Evolutionary conservation across 2,888 invertebrate species (phyloP).

Genomic region (Nemurella pictetii): DNA sequence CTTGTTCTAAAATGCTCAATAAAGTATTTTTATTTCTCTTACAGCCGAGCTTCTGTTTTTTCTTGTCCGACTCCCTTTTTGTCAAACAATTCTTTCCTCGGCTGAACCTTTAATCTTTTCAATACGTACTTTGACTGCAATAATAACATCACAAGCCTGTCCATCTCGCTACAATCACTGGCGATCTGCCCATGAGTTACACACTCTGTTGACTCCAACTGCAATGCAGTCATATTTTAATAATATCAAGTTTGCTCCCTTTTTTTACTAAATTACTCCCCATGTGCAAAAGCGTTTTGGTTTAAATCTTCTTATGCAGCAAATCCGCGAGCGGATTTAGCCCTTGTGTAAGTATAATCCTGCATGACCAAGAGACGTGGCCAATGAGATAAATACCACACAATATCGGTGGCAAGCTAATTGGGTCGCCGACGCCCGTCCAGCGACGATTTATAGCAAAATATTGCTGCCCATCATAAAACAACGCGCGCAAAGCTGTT

Average conservation of each 20-base stretch:
- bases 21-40: background rate
- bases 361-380: background rate
- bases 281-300: background rate
- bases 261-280: constrained; percentile 13
- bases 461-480: background rate
- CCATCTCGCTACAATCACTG: background rate
- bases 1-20: background rate
- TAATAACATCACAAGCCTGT: background rate
- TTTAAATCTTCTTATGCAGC: constrained; percentile 25
- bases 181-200: background rate
- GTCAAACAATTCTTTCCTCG: background rate
- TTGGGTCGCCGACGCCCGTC: constrained; percentile 4
- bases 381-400: constrained; percentile 6
- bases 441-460: constrained; percentile 2
- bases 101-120: background rate
- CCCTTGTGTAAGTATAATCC: constrained; percentile 3
- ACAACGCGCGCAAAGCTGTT: background rate
- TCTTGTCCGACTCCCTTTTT: background rate
- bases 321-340: background rate
- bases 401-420: background rate
- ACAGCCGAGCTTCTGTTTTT: background rate
- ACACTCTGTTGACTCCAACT: background rate
- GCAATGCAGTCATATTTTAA: constrained; percentile 27
- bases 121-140: background rate
- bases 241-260: background rate